These are phyloP conservation scores for Agapornis roseicollis DNA, from an alignment of 2,113 vertebrate species.

Conservation along the genomic window DNA sequence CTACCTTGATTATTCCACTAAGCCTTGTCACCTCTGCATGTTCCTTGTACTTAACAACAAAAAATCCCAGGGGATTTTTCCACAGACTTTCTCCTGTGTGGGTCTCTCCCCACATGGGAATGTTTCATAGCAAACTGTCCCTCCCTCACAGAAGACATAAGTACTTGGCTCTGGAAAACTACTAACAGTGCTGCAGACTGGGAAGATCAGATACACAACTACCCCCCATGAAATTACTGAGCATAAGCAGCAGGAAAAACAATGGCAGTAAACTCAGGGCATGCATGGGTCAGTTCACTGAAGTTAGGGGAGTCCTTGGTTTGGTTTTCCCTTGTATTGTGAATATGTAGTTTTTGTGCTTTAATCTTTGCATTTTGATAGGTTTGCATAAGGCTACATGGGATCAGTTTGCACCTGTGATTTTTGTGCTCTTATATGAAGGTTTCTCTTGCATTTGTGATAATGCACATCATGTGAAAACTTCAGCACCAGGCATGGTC, in stretches of 20 bases:
- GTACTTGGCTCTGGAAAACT: background rate
- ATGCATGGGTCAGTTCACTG: background rate
- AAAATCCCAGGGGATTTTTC: background rate
- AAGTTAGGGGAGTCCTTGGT: background rate
- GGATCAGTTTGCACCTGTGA: background rate
- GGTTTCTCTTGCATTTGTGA: background rate
- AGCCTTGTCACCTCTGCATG: background rate
- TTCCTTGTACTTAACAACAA: background rate
- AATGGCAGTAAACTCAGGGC: background rate
- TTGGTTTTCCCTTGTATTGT: background rate
- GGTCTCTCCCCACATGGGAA: background rate
- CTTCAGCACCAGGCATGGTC: background rate
- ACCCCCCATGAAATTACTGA: background rate
- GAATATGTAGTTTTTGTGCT: background rate
- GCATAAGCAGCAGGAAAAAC: background rate
- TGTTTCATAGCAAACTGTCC: background rate
- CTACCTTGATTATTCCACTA: background rate
- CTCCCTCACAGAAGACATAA: background rate
- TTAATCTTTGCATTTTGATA: background rate
- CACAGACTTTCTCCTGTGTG: background rate
- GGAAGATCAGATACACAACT: background rate
- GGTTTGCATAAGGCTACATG: background rate
- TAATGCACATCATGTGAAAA: fast-evolving
- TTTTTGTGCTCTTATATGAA: background rate
- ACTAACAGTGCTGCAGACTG: background rate